Evolutionary conservation across 2,113 vertebrate species (phyloP), one percentile per base, ranked within the genome.

Genomic region (Triplophysa tibetana): DNA sequence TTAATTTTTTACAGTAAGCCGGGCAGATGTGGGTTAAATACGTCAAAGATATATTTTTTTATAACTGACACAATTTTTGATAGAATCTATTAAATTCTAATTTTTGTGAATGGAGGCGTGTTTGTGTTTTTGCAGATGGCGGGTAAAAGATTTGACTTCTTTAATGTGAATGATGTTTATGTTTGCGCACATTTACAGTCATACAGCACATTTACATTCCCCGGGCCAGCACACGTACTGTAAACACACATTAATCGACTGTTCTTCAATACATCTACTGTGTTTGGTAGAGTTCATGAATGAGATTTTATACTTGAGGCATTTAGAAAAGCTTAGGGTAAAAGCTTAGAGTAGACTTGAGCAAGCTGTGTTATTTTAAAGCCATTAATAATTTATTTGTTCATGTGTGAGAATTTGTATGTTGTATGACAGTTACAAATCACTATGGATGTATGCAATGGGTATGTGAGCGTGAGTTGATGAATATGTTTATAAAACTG

Each of bases 331-430:
- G 29, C 29, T 29, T 29, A 29, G 29, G 29, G 29, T 29, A 29
- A 29, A 29, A 78, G 60, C 78, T 48, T 58, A 76, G 1, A n/a
- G n/a, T 79, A 70, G 62, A 50, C 13, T 64, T 26, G 45, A 61
- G 21, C 80, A 29, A 80, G 38, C 29, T 23, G n/a, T 85, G 80
- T 85, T 89, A 75, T 82, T 80, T 63, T 52, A 43, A 80, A 58
- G 75, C 84, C 78, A 88, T 85, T 78, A 86, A 83, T 86, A 70
- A 73, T 79, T 58, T 21, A 0, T 38, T 16, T 74, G 26, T 75
- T 26, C 43, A 11, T 56, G 14, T 56, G 45, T 67, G 21, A 6
- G 33, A 38, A 29, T 29, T 29, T n/a, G n/a, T 67, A 41, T 33
- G 26, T 19, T 82, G 52, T 52, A 43, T 67, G 58, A 62, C 8